A percentile compares a stretch with the other conserved stretches of the same genome.
phyloP scores from a whole-genome alignment of 2,113 vertebrate species.

The Romanogobio albipinnatus region DNA sequence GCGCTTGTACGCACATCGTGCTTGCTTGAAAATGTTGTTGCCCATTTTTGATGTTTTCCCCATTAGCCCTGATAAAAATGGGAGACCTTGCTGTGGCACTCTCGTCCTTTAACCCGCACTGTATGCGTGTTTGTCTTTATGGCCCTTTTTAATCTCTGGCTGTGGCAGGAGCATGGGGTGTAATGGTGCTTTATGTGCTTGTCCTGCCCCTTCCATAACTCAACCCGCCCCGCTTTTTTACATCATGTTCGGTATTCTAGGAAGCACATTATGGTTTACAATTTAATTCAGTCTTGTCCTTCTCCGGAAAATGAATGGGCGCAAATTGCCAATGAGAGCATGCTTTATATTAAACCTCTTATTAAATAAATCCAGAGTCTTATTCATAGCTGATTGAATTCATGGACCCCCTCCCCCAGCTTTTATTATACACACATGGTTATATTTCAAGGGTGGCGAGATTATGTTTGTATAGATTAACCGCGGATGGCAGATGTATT shows the following conservation, averaged over 20 bases:
- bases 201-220: slow-evolving; percentile 39
- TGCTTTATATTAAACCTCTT: slow-evolving; percentile 42
- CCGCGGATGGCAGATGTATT: not conserved
- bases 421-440: not conserved
- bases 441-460: not conserved
- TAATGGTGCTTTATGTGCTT: slow-evolving; percentile 44
- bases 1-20: not conserved
- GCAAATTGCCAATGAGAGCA: not conserved
- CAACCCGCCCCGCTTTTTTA: slow-evolving; percentile 19
- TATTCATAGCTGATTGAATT: slow-evolving; percentile 8
- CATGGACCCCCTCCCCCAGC: not conserved
- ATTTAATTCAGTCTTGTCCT: slow-evolving; percentile 37
- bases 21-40: not conserved
- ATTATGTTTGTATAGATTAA: not conserved
- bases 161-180: slow-evolving; percentile 19
- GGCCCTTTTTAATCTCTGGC: slow-evolving; percentile 37
- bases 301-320: slow-evolving; percentile 33
- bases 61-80: slow-evolving; percentile 38
- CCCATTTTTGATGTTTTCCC: slow-evolving; percentile 4
- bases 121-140: slow-evolving; percentile 40
- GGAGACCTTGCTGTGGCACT: not conserved
- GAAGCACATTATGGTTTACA: slow-evolving; percentile 39
- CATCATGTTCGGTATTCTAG: slow-evolving; percentile 40
- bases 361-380: slow-evolving; percentile 41
- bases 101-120: slow-evolving; percentile 5